phyloP scores from a whole-genome alignment of 2,888 invertebrate species.

The Argyresthia goedartella region DNA sequence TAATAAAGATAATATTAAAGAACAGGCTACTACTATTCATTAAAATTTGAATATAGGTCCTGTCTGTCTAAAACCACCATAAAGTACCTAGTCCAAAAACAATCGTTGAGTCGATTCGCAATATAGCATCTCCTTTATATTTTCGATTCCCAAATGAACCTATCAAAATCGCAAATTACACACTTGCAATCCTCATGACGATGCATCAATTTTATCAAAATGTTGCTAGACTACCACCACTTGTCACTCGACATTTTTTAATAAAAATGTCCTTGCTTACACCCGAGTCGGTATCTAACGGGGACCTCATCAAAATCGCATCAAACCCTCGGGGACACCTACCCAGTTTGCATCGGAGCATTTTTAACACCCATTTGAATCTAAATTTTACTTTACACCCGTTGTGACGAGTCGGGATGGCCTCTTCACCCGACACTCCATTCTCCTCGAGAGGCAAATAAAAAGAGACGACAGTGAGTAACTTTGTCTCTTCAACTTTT shows the following conservation, averaged over 20 bases:
- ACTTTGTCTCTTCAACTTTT: background rate
- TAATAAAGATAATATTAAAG: background rate
- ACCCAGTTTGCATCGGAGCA: constrained; percentile 34
- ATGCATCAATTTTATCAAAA: background rate
- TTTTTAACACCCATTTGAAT: constrained; percentile 54
- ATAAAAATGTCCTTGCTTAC: constrained; percentile 35
- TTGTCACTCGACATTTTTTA: constrained; percentile 33
- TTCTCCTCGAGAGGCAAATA: constrained; percentile 29
- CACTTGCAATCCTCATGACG: too few relatives aligned
- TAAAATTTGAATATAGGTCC: background rate
- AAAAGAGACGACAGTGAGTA: constrained; percentile 19
- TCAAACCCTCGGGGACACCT: constrained; percentile 39
- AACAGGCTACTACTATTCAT: background rate
- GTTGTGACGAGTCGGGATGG: constrained; percentile 26
- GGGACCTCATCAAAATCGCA: constrained; percentile 53
- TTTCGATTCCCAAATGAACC: too few relatives aligned
- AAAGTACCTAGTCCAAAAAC: background rate
- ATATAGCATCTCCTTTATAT: too few relatives aligned
- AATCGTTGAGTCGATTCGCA: background rate
- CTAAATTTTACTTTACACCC: constrained; percentile 44
- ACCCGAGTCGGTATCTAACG: constrained; percentile 19
- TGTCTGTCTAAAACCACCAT: background rate
- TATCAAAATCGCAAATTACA: too few relatives aligned
- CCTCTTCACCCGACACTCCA: constrained; percentile 33
- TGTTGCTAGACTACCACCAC: background rate